Evolutionary conservation across 2,888 invertebrate species (phyloP), one percentile per base, ranked within the genome.

Genomic region (Digitonthophagus gazella): DNA sequence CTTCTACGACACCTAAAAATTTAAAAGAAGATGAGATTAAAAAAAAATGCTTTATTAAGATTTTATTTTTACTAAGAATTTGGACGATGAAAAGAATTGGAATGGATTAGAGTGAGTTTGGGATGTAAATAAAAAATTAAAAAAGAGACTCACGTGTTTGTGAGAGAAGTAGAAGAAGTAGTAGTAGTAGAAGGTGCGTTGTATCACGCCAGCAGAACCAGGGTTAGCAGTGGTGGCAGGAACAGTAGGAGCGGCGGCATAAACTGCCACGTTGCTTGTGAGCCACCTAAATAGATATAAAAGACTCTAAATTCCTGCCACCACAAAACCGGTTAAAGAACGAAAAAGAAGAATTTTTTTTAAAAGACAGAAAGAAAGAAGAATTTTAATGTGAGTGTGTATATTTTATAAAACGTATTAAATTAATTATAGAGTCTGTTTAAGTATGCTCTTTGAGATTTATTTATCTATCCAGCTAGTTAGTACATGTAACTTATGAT

Each of bases 151-250:
- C 78, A 78, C 78, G 74, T 78, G 76, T 74, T 71, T 73, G 77
- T 78, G 76, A 78, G 77, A 75, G 77, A 75, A 75, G 75, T 15
- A 20, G 77, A 78, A 77, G 77, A 77, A 76, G 76, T 61, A 61
- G 16, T 61, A 19, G 19, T 57, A 11, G 28, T 44, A 11, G 28
- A 44, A 73, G 75, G 74, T 72, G 75, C 74, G 71, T 73, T 74
- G 75, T 77, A 78, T 78, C 80, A 80, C 78, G 78, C 79, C 79
- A 79, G 78, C 78, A 79, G 78, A 76, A 78, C 77, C 77, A 76
- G 74, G 76, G 77, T 72, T 72, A 76, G 75, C 76, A 81, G 79
- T 76, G 80, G 80, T 80, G 80, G 80, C 80, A 80, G 79, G 78
- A 79, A 76, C 75, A 74, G 75, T 72, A 74, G 74, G 74, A 74